Evolutionary conservation across 2,797 vertebrate genomes (phyloP).

Genomic region (Sebastes taczanowskii): DNA sequence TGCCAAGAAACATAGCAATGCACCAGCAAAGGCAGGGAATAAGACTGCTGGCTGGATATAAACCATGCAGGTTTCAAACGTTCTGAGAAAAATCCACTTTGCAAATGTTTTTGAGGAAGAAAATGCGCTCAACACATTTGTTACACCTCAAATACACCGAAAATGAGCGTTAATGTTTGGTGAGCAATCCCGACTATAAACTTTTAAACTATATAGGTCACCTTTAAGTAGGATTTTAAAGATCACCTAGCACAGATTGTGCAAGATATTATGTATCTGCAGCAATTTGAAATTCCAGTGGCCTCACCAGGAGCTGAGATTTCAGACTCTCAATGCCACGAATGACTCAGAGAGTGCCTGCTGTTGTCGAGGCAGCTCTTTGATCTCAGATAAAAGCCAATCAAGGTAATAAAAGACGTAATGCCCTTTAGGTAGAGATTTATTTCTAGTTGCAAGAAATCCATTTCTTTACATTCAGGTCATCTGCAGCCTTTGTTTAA

Average conservation of each 20-base stretch:
- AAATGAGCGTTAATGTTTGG: not conserved
- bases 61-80: not conserved
- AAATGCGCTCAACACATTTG: not conserved
- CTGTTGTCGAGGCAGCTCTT: conserved; percentile 8
- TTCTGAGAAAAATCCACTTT: not conserved
- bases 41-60: not conserved
- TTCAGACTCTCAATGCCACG: not conserved
- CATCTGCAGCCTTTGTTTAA: not conserved
- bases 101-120: not conserved
- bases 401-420: not conserved
- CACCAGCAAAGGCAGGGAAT: not conserved
- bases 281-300: not conserved
- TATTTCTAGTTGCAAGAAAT: conserved; percentile 13
- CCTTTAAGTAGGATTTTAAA: conserved; percentile 1
- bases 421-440: not conserved
- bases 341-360: not conserved
- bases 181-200: not conserved
- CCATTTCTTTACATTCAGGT: not conserved
- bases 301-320: not conserved
- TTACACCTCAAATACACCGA: not conserved
- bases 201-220: not conserved
- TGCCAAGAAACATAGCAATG: not conserved
- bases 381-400: conserved; percentile 18
- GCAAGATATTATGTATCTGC: not conserved
- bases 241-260: not conserved